Base-by-base conservation (phyloP, 37 sponge, comb jelly and placozoan genomes). In the Amphimedon queenslandica region DNA sequence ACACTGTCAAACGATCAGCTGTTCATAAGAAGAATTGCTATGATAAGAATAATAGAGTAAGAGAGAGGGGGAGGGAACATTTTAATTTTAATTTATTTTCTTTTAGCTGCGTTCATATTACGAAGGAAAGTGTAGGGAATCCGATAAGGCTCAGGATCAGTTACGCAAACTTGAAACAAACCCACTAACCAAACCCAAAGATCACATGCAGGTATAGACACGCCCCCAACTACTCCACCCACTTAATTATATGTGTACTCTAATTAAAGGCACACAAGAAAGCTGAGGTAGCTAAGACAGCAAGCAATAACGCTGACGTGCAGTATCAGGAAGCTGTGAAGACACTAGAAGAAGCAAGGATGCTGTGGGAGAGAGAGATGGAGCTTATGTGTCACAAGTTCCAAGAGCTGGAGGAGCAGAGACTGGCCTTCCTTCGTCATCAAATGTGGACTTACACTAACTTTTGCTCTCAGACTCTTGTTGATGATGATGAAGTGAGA, bases 301-400 rank as follows among this genome's bases (percentile, higher is more conserved):
- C 84, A 0, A 56, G 86, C 43, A 80, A 82, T 24, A 74, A 77
- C 3, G 80, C 95, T 32, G 95, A 94, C 74, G 33, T 37, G 34
- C 33, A 42, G 0, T 94, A 94, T 40, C 78, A 84, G 64, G 95
- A 94, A 42, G 51, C 80, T 3, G 87, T 94, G 38, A 73, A 72
- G 55, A 57, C 68, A 8, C 70, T 94, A 27, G 95, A 94, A 55
- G 95, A 94, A 53, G 81, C 88, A 2, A 37, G 95, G 5, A 57
- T 57, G 31, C 68, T 77, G 30, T 94, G 95, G 95, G 95, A 94
- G 74, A 78, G 91, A 37, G 95, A 94, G 73, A 90, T 90, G 91
- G 91, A 90, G 65, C 60, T 82, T 0, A 60, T 88, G 13, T 94
- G 95, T 63, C 64, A 78, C 57, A 71, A 88, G 84, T 94, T 87